Percentiles rank a stretch among this genome's conserved stretches.
Evolutionary conservation across 1,140 invertebrate genomes (phyloP).

Genomic region (Drosophila nasuta): DNA sequence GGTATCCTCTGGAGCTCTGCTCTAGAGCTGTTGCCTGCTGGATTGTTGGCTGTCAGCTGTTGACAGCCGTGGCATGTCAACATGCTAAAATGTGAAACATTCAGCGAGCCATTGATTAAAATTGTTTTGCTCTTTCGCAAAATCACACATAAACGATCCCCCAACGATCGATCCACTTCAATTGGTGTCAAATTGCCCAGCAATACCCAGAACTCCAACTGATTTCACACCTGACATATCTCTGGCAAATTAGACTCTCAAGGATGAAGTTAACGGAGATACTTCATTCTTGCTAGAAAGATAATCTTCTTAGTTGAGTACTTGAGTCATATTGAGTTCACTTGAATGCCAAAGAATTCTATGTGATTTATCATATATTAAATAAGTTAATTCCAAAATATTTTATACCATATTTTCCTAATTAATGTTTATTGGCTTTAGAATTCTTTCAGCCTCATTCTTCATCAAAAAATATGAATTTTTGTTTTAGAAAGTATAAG

Average conservation of each 20-base stretch:
- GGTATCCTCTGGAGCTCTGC: background rate
- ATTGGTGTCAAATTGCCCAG: conserved; percentile 37
- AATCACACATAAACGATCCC: conserved; percentile 12
- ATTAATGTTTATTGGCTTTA: too few relatives aligned
- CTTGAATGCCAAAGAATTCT: too few relatives aligned
- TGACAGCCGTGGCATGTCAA: conserved; percentile 82
- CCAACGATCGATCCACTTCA: conserved; percentile 14
- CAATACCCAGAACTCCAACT: conserved; percentile 15
- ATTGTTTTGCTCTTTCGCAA: conserved; percentile 49
- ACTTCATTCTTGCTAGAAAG: too few relatives aligned
- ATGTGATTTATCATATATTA: too few relatives aligned
- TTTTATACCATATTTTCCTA: too few relatives aligned
- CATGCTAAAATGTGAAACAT: conserved; percentile 78
- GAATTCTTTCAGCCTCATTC: too few relatives aligned
- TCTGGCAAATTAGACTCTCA: conserved; percentile 4
- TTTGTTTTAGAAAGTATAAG: too few relatives aligned
- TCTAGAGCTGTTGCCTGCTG: conserved; percentile 1
- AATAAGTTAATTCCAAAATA: too few relatives aligned
- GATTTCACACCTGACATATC: conserved; percentile 30
- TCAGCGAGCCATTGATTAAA: conserved; percentile 75
- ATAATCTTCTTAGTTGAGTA: too few relatives aligned
- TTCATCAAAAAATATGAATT: too few relatives aligned
- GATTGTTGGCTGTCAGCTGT: conserved; percentile 64
- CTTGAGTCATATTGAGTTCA: too few relatives aligned
- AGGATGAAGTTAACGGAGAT: background rate